These are phyloP conservation scores for Cetoscarus ocellatus DNA, from an alignment of 2,797 vertebrate species.

Conservation along the genomic window DNA sequence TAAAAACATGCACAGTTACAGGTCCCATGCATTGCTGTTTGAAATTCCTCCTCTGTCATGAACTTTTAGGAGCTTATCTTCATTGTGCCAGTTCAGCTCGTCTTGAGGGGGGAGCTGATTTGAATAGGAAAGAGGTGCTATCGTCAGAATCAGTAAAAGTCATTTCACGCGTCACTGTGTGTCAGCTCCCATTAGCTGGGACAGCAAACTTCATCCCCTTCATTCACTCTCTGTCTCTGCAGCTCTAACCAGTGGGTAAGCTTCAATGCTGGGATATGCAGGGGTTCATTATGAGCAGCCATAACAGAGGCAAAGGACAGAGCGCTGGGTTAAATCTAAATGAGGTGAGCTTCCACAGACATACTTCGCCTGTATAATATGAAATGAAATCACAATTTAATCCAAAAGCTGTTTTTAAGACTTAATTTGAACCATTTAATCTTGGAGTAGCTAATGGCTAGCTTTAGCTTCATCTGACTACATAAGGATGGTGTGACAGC, in stretches of 20 bases:
- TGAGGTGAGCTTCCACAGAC: slow-evolving; percentile 41
- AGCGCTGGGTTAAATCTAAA: slow-evolving; percentile 52
- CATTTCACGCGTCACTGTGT: slow-evolving; percentile 78
- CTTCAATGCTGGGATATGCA: slow-evolving; percentile 28
- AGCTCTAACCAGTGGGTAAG: slow-evolving; percentile 33
- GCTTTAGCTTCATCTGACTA: no score
- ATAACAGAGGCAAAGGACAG: slow-evolving; percentile 30
- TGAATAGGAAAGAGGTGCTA: slow-evolving; percentile 74
- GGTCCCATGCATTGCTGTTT: slow-evolving; percentile 25
- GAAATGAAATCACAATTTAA: no score
- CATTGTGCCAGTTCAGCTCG: slow-evolving; percentile 54
- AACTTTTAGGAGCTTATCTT: slow-evolving; percentile 62
- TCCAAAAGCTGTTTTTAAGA: no score
- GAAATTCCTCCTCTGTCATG: slow-evolving; percentile 55
- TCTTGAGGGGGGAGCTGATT: slow-evolving; percentile 54
- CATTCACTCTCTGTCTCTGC: slow-evolving; percentile 36
- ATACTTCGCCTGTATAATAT: no score
- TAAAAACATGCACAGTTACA: slow-evolving; percentile 18
- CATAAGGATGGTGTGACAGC: no score
- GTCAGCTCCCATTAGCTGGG: slow-evolving; percentile 76
- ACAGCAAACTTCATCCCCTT: slow-evolving; percentile 69
- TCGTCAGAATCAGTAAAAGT: slow-evolving; percentile 77
- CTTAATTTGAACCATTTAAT: no score
- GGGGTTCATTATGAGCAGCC: slow-evolving; percentile 34
- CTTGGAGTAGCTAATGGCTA: no score